Conservation (phyloP, 2,113 vertebrate genomes). For the Misgurnus mizolepis region DNA sequence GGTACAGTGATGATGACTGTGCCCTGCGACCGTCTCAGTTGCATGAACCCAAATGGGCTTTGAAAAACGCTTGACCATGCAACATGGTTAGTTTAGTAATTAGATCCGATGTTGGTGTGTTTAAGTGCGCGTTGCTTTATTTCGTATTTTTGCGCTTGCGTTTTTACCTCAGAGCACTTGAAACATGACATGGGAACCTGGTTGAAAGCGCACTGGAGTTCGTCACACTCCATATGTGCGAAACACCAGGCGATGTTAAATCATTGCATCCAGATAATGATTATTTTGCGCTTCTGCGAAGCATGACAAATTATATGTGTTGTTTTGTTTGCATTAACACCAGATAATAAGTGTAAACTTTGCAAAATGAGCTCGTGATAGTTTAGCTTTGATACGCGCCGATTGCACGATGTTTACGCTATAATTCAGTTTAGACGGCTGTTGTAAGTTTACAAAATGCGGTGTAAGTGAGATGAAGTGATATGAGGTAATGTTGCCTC, state of each 20-base stretch:
- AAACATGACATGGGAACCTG: slow-evolving; percentile 9
- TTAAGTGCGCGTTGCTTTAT: neutral
- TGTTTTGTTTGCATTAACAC: neutral
- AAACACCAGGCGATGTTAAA: slow-evolving; percentile 6
- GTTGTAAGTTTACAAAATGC: neutral
- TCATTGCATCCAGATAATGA: neutral
- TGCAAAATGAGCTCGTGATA: neutral
- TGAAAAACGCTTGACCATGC: neutral
- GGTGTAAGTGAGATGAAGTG: neutral
- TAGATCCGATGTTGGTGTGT: neutral
- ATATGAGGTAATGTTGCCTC: neutral
- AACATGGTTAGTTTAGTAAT: neutral
- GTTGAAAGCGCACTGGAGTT: slow-evolving; percentile 24
- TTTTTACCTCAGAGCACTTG: neutral
- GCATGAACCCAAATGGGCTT: neutral
- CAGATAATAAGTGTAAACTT: neutral
- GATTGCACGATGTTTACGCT: neutral
- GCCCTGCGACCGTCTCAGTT: slow-evolving; percentile 21
- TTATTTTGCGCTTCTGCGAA: neutral
- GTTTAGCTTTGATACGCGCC: neutral
- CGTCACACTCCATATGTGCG: slow-evolving; percentile 7
- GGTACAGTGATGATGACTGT: slow-evolving; percentile 17
- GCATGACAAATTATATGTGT: neutral
- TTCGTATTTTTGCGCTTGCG: neutral
- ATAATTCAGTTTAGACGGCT: neutral